Evolutionary conservation across 2,888 invertebrate genomes (phyloP).

Genomic region (Tachina fera): DNA sequence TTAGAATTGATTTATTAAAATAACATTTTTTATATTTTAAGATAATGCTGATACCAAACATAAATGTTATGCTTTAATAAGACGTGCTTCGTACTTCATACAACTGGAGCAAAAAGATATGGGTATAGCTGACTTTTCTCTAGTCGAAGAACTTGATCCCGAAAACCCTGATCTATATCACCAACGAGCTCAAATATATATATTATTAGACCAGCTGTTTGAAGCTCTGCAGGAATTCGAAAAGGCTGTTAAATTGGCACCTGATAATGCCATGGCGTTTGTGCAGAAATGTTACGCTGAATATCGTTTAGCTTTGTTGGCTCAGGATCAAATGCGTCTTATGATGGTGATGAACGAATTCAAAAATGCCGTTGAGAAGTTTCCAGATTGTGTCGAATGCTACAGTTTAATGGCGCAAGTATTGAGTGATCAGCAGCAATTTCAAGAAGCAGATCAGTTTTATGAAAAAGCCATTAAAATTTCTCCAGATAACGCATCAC

Average conservation of each 20-base stretch:
- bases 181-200: slow-evolving; percentile 94
- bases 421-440: slow-evolving; percentile 92
- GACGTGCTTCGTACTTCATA: slow-evolving; percentile 92
- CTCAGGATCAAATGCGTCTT: slow-evolving; percentile 86
- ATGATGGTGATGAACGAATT: slow-evolving; percentile 89
- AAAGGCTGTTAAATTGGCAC: slow-evolving; percentile 91
- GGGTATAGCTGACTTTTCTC: slow-evolving; percentile 91
- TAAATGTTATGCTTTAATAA: slow-evolving; percentile 93
- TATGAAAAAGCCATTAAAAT: slow-evolving; percentile 91
- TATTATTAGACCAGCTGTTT: slow-evolving; percentile 91
- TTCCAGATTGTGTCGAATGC: slow-evolving; percentile 93
- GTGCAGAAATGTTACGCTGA: slow-evolving; percentile 96
- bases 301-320: slow-evolving; percentile 88
- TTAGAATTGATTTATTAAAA: slow-evolving; percentile 1
- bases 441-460: slow-evolving; percentile 90
- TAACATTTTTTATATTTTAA: slow-evolving; percentile 58
- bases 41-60: slow-evolving; percentile 85
- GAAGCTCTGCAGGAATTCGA: slow-evolving; percentile 93
- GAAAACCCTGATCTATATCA: slow-evolving; percentile 95
- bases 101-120: slow-evolving; percentile 89
- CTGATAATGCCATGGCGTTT: slow-evolving; percentile 92
- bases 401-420: slow-evolving; percentile 96
- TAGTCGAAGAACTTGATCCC: slow-evolving; percentile 90
- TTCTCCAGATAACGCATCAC: slow-evolving; percentile 92
- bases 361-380: slow-evolving; percentile 89